A percentile compares a stretch with the other conserved stretches of the same genome.
phyloP scores from a whole-genome alignment of 2,888 invertebrate genomes.

The Blastobasis lacticolella region DNA sequence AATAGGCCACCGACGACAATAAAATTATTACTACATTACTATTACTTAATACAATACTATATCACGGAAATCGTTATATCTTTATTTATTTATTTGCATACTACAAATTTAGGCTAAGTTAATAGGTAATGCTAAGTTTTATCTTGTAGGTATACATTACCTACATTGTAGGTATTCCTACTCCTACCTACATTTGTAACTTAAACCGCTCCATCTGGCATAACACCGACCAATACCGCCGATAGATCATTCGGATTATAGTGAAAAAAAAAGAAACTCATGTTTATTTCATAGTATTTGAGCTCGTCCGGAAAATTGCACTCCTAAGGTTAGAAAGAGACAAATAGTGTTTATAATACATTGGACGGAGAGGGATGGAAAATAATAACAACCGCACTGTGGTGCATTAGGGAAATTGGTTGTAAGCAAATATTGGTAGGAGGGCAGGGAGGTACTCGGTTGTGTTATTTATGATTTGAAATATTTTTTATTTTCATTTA shows the following conservation, averaged over 20 bases:
- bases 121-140: too few species aligned
- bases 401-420: slow-evolving; percentile 35
- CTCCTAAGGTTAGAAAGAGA: background rate
- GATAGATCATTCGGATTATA: slow-evolving; percentile 6
- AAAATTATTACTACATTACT: too few species aligned
- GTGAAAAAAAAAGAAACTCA: slow-evolving; percentile 3
- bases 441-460: slow-evolving; percentile 2
- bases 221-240: slow-evolving; percentile 4
- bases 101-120: too few species aligned
- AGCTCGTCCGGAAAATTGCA: slow-evolving; percentile 7
- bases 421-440: slow-evolving; percentile 23
- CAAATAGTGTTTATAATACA: background rate
- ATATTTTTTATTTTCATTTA: too few species aligned
- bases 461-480: too few species aligned
- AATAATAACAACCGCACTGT: slow-evolving; percentile 6
- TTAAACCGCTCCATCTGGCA: background rate
- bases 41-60: too few species aligned
- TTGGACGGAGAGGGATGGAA: background rate
- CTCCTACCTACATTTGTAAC: background rate
- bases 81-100: too few species aligned
- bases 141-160: too few species aligned
- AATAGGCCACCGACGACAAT: too few species aligned
- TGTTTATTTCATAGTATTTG: slow-evolving; percentile 9
- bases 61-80: too few species aligned
- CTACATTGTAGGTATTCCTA: background rate